Evolutionary conservation across 2,113 vertebrate species (phyloP), one percentile per base, ranked within the genome.

Genomic region (Martes martes): DNA sequence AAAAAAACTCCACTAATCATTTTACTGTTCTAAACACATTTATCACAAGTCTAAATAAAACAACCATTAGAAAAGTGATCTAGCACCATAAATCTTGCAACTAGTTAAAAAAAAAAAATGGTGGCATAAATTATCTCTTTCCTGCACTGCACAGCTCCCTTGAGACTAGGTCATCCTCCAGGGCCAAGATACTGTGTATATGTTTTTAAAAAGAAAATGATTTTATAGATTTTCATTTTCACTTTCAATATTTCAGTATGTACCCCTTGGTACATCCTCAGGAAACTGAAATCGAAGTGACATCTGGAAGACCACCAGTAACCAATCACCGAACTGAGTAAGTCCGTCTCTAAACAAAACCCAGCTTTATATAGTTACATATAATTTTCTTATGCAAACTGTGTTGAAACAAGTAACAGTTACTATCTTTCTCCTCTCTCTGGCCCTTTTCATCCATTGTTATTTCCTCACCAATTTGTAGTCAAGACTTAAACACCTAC

Each of bases 191-290:
- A 94, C 47, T 87, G 19, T n/a, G 2, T 24, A 50, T 26, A 59
- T n/a, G 11, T 50, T 74, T 82, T 82, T 86, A 89, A 36, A 79
- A 79, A 95, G 83, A 96, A 88, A 71, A 52, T 88, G 21, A 95
- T 52, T 33, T 69, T 57, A 78, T 3, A 69, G 52, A 79, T 71
- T 89, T 83, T 50, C 11, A 67, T 88, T 96, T 89, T 89, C 50
- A 86, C 15, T 23, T 93, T 76, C 82, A 71, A 31, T 65, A 73
- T 59, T 91, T 95, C n/a, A 73, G 55, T 45, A 81, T 15, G 39
- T 50, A 65, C 11, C 39, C 28, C 63, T 2, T 19, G 23, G 21
- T 45, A 76, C 2, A 71, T 71, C 78, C 67, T 95, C 55, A 50
- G 42, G 65, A 95, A 96, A 97, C 0, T 47, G 28, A 93, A 81